A percentile compares a stretch with the other conserved stretches of the same genome.
Evolutionary conservation across 2,797 vertebrate genomes (phyloP).

Genomic region (Malurus splendens): DNA sequence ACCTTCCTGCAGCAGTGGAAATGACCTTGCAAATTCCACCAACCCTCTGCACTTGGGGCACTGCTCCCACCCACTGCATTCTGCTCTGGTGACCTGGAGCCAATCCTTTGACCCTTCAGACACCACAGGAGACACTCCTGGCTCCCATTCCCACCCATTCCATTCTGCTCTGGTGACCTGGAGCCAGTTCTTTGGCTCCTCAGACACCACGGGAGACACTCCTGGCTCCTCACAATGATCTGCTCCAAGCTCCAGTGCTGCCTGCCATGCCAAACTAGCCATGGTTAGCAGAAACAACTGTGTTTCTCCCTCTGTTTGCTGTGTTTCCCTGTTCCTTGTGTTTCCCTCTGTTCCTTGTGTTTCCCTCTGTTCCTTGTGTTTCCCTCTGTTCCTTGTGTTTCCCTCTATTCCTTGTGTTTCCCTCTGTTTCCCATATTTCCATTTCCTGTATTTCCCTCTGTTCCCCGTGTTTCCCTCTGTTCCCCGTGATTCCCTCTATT

Average conservation of each 20-base stretch:
- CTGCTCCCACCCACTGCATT: accelerated
- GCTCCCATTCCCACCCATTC: accelerated
- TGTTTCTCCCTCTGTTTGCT: background rate
- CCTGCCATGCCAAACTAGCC: background rate
- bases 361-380: too few species aligned
- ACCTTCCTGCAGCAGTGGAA: background rate
- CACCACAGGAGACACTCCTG: too few species aligned
- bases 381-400: too few species aligned
- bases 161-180: accelerated
- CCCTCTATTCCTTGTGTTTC: too few species aligned
- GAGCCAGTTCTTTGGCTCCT: background rate
- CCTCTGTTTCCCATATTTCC: too few species aligned
- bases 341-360: too few species aligned
- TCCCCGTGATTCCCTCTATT: too few species aligned
- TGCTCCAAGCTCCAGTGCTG: background rate
- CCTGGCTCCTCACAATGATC: background rate
- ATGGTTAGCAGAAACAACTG: background rate
- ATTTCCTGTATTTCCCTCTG: too few species aligned
- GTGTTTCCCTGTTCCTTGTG: too few species aligned
- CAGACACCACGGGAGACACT: background rate
- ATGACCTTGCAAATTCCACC: background rate
- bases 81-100: background rate
- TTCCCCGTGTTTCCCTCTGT: too few species aligned
- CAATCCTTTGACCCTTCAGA: background rate
- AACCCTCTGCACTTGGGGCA: accelerated